Evolutionary conservation across 2,113 vertebrate genomes (phyloP).

Genomic region (Alouatta palliata): DNA sequence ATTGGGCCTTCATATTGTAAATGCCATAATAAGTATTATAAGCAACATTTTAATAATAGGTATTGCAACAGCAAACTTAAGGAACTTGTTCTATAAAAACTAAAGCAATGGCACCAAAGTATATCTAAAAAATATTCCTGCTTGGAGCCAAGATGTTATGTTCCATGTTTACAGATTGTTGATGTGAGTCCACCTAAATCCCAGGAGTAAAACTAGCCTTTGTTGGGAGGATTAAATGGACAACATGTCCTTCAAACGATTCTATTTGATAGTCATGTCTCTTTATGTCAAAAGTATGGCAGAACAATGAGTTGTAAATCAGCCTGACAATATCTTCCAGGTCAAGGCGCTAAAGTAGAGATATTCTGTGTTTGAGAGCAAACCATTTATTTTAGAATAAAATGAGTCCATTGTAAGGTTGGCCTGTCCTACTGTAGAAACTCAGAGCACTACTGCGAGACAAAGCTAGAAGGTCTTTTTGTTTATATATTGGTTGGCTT

Average conservation of each 20-base stretch:
- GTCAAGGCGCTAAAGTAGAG: background rate
- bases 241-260: background rate
- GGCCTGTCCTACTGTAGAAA: background rate
- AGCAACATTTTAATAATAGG: background rate
- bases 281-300: background rate
- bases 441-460: background rate
- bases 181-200: background rate
- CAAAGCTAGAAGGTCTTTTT: background rate
- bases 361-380: background rate
- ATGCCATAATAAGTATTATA: background rate
- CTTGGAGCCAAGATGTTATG: background rate
- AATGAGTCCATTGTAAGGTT: background rate
- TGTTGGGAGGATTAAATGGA: background rate
- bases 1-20: background rate
- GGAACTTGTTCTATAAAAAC: background rate
- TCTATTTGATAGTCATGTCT: background rate
- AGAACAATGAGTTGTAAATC: background rate
- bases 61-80: background rate
- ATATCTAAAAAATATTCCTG: background rate
- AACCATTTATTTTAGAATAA: conserved; percentile 4
- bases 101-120: background rate
- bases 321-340: background rate
- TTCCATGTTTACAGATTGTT: background rate
- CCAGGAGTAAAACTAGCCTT: background rate
- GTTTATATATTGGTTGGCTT: background rate